Conservation (phyloP, 2,888 invertebrate species). For the Carcina quercana region DNA sequence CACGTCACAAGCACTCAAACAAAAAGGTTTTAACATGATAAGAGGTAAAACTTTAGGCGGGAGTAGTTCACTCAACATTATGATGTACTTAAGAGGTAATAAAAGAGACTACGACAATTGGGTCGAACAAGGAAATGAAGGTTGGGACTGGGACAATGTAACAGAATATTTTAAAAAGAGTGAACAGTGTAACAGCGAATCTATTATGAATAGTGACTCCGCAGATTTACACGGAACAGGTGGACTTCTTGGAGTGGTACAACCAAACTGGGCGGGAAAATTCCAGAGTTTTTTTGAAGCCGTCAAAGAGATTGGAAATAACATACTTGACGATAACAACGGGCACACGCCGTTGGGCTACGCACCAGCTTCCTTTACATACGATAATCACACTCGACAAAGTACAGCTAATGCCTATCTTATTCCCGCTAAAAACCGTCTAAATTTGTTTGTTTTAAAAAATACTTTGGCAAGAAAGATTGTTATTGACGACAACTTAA, state of each 20-base stretch:
- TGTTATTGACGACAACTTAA: constrained; percentile 21
- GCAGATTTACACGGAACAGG: constrained; percentile 25
- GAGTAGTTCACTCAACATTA: constrained; percentile 76
- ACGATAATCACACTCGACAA: constrained; percentile 24
- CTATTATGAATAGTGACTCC: constrained; percentile 26
- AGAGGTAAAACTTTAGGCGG: constrained; percentile 80
- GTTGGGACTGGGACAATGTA: constrained; percentile 31
- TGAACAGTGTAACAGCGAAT: constrained; percentile 20
- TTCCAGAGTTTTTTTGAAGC: constrained; percentile 38
- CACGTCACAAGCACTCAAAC: constrained; percentile 20
- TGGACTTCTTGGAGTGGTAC: constrained; percentile 24
- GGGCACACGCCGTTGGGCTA: constrained; percentile 28
- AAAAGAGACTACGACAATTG: constrained; percentile 77
- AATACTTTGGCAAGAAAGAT: constrained; percentile 28
- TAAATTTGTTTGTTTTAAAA: constrained; percentile 29
- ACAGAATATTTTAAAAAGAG: constrained; percentile 30
- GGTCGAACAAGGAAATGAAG: constrained; percentile 75
- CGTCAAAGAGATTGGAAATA: constrained; percentile 27
- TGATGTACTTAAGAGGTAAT: constrained; percentile 79
- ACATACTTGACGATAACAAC: constrained; percentile 25
- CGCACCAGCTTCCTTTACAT: constrained; percentile 20
- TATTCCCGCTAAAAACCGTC: constrained; percentile 21
- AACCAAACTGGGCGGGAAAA: constrained; percentile 32
- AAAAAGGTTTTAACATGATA: constrained; percentile 41
- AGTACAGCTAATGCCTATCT: constrained; percentile 29